phyloP scores from a whole-genome alignment of 2,888 invertebrate species.

The Stictocephala bisonia region DNA sequence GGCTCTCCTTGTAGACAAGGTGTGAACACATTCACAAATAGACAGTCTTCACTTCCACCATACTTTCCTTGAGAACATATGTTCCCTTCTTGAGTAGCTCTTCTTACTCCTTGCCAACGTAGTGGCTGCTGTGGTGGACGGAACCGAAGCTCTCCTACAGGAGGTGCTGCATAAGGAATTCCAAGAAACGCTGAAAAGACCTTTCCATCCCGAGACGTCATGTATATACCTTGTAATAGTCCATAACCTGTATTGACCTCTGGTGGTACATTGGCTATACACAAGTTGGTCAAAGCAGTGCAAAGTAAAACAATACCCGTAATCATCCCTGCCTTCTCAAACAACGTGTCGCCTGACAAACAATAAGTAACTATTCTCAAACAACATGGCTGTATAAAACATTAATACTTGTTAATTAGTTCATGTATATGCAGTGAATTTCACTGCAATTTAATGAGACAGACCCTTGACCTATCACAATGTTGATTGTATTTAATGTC shows the following conservation, averaged over 20 bases:
- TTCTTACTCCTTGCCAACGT: constrained; percentile 4
- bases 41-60: constrained; percentile 22
- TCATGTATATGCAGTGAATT: too few relatives aligned
- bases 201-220: neutral
- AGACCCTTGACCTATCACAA: too few relatives aligned
- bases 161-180: constrained; percentile 22
- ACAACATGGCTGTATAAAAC: too few relatives aligned
- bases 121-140: neutral
- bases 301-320: too few relatives aligned
- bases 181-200: neutral
- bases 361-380: too few relatives aligned
- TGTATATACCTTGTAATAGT: neutral
- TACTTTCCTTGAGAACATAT: constrained; percentile 9
- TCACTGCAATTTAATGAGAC: too few relatives aligned
- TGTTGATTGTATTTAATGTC: too few relatives aligned
- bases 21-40: constrained; percentile 4
- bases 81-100: neutral
- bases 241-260: constrained; percentile 15
- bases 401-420: too few relatives aligned
- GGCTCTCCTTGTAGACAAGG: neutral
- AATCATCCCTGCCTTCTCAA: too few relatives aligned
- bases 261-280: neutral
- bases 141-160: constrained; percentile 10
- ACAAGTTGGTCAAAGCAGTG: constrained; percentile 4
- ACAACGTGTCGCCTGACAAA: too few relatives aligned